Percentiles rank a stretch among this genome's conserved stretches.
phyloP scores from a whole-genome alignment of 2,797 vertebrate species.

The Loris lydekkerianus region DNA sequence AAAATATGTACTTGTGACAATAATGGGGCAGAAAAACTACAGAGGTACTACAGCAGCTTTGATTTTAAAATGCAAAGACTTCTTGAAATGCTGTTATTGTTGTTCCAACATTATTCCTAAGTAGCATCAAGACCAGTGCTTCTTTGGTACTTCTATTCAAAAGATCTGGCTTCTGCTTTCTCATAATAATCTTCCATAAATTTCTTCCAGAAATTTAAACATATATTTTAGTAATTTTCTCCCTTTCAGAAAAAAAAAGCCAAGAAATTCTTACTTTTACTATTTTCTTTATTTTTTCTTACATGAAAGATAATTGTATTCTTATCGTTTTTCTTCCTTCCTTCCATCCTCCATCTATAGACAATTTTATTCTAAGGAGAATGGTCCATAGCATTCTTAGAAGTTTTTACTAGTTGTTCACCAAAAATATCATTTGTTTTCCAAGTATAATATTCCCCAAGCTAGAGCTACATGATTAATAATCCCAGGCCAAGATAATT shows the following conservation, averaged over 20 bases:
- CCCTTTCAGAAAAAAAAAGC: background rate
- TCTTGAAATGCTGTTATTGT: background rate
- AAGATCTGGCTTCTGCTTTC: background rate
- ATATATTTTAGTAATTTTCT: background rate
- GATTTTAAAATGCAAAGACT: background rate
- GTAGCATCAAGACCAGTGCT: background rate
- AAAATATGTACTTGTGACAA: background rate
- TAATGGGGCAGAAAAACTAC: background rate
- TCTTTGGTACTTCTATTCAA: background rate
- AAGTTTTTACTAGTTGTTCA: background rate
- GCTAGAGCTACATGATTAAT: background rate
- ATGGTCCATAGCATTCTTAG: background rate
- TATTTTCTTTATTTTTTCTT: constrained; percentile 26
- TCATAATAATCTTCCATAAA: background rate
- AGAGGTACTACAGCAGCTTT: background rate
- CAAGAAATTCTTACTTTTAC: background rate
- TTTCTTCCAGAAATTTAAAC: background rate
- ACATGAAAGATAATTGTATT: background rate
- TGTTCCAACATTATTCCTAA: background rate
- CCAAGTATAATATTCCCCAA: background rate
- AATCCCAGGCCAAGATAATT: background rate
- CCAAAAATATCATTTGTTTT: background rate
- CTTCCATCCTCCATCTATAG: no score
- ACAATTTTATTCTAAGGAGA: background rate
- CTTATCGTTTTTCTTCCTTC: background rate